Base-by-base conservation (phyloP, 2,113 vertebrate genomes). In the Marmota monax region DNA sequence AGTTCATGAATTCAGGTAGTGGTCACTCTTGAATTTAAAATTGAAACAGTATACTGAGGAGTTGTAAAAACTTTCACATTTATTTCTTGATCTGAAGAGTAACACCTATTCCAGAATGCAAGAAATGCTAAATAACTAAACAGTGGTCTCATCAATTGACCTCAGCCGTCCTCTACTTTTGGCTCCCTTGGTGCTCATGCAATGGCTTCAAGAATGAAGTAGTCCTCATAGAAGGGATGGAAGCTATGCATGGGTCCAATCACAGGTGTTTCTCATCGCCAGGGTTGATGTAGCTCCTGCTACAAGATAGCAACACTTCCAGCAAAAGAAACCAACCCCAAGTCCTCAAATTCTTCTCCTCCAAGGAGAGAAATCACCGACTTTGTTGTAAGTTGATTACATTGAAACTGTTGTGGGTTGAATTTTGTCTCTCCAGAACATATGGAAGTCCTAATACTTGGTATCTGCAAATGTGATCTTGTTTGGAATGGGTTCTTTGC, bases 1-100 rank as follows among this genome's bases (percentile, higher is more conserved):
- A 94, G 45, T 65, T n/a, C 29, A 20, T 53, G 48, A 22, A 63
- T 69, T 8, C 16, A 92, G 56, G 45, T 65, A 88, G 61, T 42
- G 16, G 67, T 56, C n/a, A 77, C 18, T 17, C 7, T 45, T 95
- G 10, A 51, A 34, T 85, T 82, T 77, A 51, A 85, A 94, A 82
- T 76, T 29, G 27, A 74, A 83, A 77, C 29, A 70, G 29, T 95
- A 83, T 82, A 85, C 29, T 91, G 58, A 18, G 53, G 63, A 94
- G 22, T 56, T 82, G 23, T 13, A 32, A 76, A 80, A 80, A 92
- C 12, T 17, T 76, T 85, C 84, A 73, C 11, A 67, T 83, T 82
- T 48, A 78, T 65, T 84, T 73, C 51, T 87, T 95, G 48, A 86
- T 32, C 37, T 94, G 4, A 63, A 92, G 67, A 56, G 5, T 73